Evolutionary conservation across 2,113 vertebrate genomes (phyloP), one percentile per base, ranked within the genome.

Genomic region (Aegotheles bennettii): DNA sequence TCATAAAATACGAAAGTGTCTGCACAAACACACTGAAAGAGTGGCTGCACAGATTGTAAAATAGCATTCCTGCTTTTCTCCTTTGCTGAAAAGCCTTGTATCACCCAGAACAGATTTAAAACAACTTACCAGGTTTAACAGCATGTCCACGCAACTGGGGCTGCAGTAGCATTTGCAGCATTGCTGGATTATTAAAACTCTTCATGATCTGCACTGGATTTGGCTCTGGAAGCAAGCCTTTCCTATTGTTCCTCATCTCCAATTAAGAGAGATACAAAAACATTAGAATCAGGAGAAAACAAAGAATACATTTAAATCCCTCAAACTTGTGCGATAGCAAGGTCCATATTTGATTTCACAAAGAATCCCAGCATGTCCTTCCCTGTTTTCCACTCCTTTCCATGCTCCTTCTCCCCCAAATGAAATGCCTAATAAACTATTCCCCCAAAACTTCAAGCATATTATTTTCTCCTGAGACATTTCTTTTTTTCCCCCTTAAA

Each of bases 191-290:
- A 90, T 98, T 99, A 85, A 99, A 98, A 93, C 99, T 99, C 84
- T 98, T 99, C 98, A 99, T 97, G 75, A 99, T 98, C 98, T 99
- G 99, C 59, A 98, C 98, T 12, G 99, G 97, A 78, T 99, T 99
- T 33, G 99, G 99, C 94, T 99, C 99, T 63, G 99, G 99, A 61
- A 99, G 98, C 78, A 99, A 98, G 25, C 99, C 99, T 94, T 99
- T 99, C 95, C 98, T 99, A 61, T 98, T 99, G 95, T 98, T 99
- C 95, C 98, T 97, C 98, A 99, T 99, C 99, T 99, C 89, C 42
- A 97, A 36, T 25, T 36, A 79, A 96, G 18, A 96, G 10, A 98
- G 51, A 98, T 3, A 97, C 1, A 87, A 36, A 81, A 63, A 94
- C 2, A 47, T 94, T 18, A 95, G 40, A 74, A 90, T 36, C 43